Evolutionary conservation across 2,888 invertebrate genomes (phyloP), one percentile per base, ranked within the genome.

Genomic region (Shargacucullia verbasci): DNA sequence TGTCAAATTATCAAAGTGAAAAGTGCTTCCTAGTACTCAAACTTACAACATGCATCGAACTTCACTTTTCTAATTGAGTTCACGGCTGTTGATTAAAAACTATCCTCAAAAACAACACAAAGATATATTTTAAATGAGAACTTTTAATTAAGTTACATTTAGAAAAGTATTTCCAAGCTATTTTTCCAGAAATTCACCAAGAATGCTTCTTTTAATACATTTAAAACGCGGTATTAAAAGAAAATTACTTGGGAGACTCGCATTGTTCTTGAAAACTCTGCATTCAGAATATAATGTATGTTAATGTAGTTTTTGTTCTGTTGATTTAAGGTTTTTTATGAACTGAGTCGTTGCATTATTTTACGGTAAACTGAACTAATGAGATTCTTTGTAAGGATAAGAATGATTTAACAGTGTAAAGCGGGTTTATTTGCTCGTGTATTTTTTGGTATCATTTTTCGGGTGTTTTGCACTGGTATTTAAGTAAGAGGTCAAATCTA

Each of bases 271-370:
- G 56, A 63, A 60, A 70, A 56, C 64, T 59, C 53, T 50, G 73
- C 67, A 69, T 61, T 54, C 70, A 57, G 61, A 55, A 58, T 54
- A 54, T 68, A 65, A 67, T 73, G 55, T 67, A 77, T 79, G 76
- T 55, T 64, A 79, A 79, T 78, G 64, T 52, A 63, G 69, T 71
- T 73, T 70, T 66, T 70, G 56, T 65, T 70, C 54, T 64, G 75
- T 79, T 80, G 71, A 78, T 78, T 79, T 71, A 75, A 72, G 39
- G 64, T 73, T 77, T 78, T n/a, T 79, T 72, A 76, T 77, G 70
- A 77, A 70, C 71, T 63, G 54, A 59, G 50, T 63, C 66, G 56
- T 69, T 77, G 72, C 63, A 75, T 80, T 78, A 72, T 78, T 78
- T 78, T 69, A 74, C 67, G 62, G 63, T 75, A 65, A 70, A 70